Base-by-base conservation (phyloP, 2,113 vertebrate genomes). In the Microcebus lehilahytsara region DNA sequence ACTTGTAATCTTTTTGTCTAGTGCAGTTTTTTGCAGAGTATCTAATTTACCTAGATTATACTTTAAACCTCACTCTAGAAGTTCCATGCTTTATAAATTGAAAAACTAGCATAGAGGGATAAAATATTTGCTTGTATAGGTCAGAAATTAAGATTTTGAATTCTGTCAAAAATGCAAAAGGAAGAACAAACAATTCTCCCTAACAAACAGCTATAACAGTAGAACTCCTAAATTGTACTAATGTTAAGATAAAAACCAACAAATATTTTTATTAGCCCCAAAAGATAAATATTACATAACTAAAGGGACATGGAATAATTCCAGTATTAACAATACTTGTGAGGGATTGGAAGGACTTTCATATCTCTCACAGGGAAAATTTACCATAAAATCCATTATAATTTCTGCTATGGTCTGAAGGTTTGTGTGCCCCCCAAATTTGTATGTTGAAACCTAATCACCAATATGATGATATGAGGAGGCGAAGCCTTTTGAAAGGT, bases 281-380 rank as follows among this genome's bases (percentile, higher is more conserved):
- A 51, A n/a, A n/a, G 58, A 5, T 89, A 79, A 90, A n/a, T 83
- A 69, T 67, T 32, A 17, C 23, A 22, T 53, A 19, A 77, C 60
- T 75, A 53, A 87, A 87, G 60, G 85, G 16, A 78, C 37, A 88
- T 89, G 25, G 62, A 87, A 90, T 58, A 93, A 67, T 79, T 94
- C 14, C 86, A 84, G 67, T 74, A 87, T 64, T 94, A 92, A 91
- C 56, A 94, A 66, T 66, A 64, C 62, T 84, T 91, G 46, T 85
- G 80, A 84, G 75, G 12, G 11, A 32, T 78, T n/a, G 14, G 34
- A 46, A 94, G 17, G 56, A 42, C 10, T 94, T 95, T 66, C 3
- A 23, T n/a, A 84, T 66, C 6, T 77, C 58, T 90, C 60, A 58
- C 42, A 93, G 53, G 72, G 64, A 85, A 60, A 77, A 64, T 88